These are phyloP conservation scores for Agelaius tricolor DNA, from an alignment of 2,113 vertebrate genomes.

Conservation along the genomic window DNA sequence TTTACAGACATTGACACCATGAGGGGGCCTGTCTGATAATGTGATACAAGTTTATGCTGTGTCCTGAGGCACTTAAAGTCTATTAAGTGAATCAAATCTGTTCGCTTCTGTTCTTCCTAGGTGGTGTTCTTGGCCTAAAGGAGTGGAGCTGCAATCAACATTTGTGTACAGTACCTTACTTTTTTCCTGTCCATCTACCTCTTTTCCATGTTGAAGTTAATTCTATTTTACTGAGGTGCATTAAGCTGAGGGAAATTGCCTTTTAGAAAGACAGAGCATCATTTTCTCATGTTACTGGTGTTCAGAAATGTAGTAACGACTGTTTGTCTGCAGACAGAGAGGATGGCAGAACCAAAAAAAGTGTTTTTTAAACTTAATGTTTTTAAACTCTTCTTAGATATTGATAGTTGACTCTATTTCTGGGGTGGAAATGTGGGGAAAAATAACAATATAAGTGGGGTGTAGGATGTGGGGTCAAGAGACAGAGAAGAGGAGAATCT, in stretches of 20 bases:
- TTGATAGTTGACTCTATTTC: neutral
- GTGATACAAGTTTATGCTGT: conserved; percentile 77
- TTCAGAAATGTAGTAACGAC: neutral
- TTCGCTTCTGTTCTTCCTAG: conserved; percentile 50
- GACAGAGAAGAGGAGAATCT: neutral
- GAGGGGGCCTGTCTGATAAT: conserved; percentile 77
- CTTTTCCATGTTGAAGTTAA: neutral
- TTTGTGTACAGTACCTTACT: neutral
- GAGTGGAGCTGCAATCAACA: neutral
- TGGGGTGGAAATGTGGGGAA: neutral
- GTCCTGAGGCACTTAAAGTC: conserved; percentile 75
- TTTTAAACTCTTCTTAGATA: neutral
- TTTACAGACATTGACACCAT: conserved; percentile 63
- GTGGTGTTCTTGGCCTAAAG: conserved; percentile 51
- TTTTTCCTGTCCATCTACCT: neutral
- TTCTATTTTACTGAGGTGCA: neutral
- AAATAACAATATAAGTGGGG: neutral
- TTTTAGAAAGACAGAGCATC: neutral
- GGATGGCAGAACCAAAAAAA: neutral
- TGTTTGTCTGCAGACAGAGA: neutral
- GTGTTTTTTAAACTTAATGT: neutral
- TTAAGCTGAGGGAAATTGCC: neutral
- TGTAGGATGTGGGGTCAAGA: neutral
- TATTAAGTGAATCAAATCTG: conserved; percentile 75
- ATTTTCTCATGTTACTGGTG: neutral